These are phyloP conservation scores for Rhizomys pruinosus DNA, from an alignment of 2,113 vertebrate species.

Conservation along the genomic window DNA sequence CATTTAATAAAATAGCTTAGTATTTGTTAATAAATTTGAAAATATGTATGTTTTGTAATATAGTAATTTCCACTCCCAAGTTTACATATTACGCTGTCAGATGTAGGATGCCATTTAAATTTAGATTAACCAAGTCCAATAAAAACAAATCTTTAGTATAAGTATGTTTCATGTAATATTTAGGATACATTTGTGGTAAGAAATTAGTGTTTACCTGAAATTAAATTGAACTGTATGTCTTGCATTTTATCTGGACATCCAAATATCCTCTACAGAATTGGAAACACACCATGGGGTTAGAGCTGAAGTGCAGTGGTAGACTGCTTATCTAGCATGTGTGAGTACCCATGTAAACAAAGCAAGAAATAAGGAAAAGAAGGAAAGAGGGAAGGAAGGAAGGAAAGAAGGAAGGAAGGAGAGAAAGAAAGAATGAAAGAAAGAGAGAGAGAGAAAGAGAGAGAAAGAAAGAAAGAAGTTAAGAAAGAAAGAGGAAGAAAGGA, in stretches of 20 bases:
- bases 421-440: no score
- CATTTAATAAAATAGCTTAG: constrained; percentile 23
- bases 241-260: constrained; percentile 14
- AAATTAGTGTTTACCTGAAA: neutral
- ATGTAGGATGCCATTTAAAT: neutral
- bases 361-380: no score
- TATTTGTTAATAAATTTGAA: neutral
- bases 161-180: neutral
- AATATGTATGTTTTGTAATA: neutral
- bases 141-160: neutral
- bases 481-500: no score
- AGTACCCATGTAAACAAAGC: no score
- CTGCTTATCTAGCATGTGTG: neutral
- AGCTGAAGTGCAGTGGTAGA: neutral
- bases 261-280: neutral
- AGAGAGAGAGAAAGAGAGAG: no score
- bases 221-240: neutral
- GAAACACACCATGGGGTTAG: neutral
- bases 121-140: neutral
- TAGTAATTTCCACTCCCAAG: neutral
- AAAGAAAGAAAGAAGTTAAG: no score
- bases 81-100: constrained; percentile 16
- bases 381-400: no score
- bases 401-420: no score
- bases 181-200: constrained; percentile 1